Percentiles rank a stretch among this genome's conserved stretches.
Evolutionary conservation across 35 echinoderm and acorn worm genomes (phyloP).

Genomic region (Antedon bifida): DNA sequence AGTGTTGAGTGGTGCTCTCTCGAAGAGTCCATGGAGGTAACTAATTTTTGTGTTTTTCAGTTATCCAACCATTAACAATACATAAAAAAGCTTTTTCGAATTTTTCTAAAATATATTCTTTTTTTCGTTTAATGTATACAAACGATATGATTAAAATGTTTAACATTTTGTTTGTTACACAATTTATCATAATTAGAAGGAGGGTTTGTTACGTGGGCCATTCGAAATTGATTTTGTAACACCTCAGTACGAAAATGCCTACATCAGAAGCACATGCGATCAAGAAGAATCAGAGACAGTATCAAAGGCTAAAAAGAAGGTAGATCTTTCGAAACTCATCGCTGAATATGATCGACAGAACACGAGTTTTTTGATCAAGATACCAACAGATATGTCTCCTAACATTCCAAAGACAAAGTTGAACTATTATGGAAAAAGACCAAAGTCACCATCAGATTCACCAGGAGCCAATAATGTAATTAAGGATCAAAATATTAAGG

Average conservation of each 20-base stretch:
- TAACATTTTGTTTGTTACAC: no score
- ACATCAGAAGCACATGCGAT: background rate
- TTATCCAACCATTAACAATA: no score
- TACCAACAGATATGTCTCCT: background rate
- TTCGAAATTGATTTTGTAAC: background rate
- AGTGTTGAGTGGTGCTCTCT: background rate
- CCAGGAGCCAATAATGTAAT: background rate
- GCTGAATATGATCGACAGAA: background rate
- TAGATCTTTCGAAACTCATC: background rate
- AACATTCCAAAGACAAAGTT: background rate
- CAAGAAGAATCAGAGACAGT: background rate
- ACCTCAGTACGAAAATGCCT: background rate
- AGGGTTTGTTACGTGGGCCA: background rate
- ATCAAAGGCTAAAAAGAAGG: background rate
- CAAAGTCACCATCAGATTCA: background rate
- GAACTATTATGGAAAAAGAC: background rate
- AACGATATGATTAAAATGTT: no score
- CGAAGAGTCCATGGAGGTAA: background rate
- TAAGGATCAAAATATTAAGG: background rate
- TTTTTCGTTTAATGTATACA: no score
- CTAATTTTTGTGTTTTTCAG: no score
- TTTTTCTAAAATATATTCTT: no score
- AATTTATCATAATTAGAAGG: background rate
- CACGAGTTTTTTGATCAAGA: background rate
- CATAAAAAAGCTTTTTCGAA: no score